Evolutionary conservation across 2,888 invertebrate genomes (phyloP), one percentile per base, ranked within the genome.

Genomic region (Cistogaster globosa): DNA sequence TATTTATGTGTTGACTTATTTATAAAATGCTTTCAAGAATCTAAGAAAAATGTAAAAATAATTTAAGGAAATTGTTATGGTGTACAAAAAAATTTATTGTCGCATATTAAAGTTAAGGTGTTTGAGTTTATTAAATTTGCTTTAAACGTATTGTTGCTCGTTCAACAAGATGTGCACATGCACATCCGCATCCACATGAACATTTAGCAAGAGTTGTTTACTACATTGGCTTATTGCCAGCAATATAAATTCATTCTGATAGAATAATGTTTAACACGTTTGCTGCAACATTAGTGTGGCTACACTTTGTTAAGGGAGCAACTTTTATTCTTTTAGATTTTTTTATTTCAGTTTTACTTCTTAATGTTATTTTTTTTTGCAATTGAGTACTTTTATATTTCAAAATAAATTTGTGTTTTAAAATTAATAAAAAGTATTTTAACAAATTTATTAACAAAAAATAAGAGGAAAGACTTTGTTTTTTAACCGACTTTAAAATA

Each of bases 221-320:
- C 67, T 63, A 53, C 58, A 38, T 60, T 84, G 84, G 69, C 48
- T 53, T 58, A 36, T 58, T 84, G 83, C 83, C 83, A 84, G 71
- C 65, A 79, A 58, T 55, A 65, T 48, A 36, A 74, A 57, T 79
- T 51, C 22, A 53, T 51, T 79, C 22, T 60, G 62, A 75, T 63
- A 79, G 69, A 22, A 79, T 75, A 58, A 51, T 68, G 18, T 55
- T 36, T 38, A 58, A 77, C 76, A 67, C 48, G 58, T 48, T 38
- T 22, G 14, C 22, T 48, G 36, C n/a, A 32, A n/a, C 26, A 48
- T 22, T 58, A 58, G 36, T 55, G 32, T 22, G n/a, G 58, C 22
- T 32, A 14, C 11, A n/a, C 12, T 26, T 11, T 2, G 8, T 62
- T 63, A 11, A 20, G 16, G 45, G 16, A 67, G 42, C 16, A 55